These are phyloP conservation scores for Lamprotornis superbus DNA, from an alignment of 2,113 vertebrate species.

Conservation along the genomic window DNA sequence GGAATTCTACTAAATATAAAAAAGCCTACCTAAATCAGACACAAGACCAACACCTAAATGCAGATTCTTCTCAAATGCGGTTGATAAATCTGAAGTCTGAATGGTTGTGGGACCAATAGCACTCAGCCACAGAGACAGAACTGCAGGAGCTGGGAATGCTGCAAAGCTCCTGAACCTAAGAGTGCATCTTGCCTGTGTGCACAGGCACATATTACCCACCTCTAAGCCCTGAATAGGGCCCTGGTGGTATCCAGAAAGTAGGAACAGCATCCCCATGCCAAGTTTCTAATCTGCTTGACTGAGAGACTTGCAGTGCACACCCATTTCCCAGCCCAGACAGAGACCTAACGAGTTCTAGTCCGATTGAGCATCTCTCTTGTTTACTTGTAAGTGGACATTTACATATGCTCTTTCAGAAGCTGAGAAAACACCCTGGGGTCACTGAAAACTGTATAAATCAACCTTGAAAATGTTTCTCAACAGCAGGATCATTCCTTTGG, in stretches of 20 bases:
- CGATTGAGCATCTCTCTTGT: rapidly evolving
- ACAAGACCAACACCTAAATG: not conserved
- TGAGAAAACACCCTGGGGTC: not conserved
- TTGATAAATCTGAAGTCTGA: not conserved
- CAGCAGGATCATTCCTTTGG: not conserved
- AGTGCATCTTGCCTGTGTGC: not conserved
- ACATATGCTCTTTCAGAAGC: not conserved
- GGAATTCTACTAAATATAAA: not conserved
- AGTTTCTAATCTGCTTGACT: not conserved
- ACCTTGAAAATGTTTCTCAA: not conserved
- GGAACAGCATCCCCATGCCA: not conserved
- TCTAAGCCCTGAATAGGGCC: not conserved
- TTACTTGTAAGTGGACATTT: not conserved
- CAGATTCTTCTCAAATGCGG: not conserved
- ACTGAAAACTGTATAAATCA: not conserved
- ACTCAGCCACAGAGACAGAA: not conserved
- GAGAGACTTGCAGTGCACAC: not conserved
- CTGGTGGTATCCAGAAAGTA: not conserved
- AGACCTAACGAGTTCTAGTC: not conserved
- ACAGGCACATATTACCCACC: not conserved
- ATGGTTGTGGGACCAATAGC: not conserved
- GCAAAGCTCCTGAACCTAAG: not conserved
- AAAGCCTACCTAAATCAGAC: not conserved
- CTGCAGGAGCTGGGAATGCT: not conserved
- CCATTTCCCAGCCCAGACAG: not conserved